Evolutionary conservation across 2,797 vertebrate species (phyloP), one percentile per base, ranked within the genome.

Genomic region (Circus cinereus): DNA sequence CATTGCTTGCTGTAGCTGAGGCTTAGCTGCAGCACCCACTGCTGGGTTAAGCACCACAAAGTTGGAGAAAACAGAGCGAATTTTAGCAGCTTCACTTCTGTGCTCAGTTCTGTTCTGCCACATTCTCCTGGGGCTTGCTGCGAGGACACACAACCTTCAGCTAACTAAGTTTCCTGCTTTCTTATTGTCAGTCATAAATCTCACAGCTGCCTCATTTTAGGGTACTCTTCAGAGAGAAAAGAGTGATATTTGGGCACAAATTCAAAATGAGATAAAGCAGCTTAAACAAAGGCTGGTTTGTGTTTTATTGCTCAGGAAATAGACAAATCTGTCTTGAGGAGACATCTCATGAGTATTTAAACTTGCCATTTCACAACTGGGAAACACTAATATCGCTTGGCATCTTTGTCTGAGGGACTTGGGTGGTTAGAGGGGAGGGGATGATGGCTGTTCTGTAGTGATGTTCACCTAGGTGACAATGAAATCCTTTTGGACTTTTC

Each of bases 261-360:
- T 60, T 88, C 63, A 86, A 85, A 94, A 65, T 8, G 14, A 88
- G 75, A 68, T 47, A 82, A 87, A 92, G 62, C 59, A 92, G 40
- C 47, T 96, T 84, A 86, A 91, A 82, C 45, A 82, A 85, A 92
- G 57, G 73, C 30, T 87, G 51, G 19, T 76, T 93, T 88, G 53
- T 81, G 50, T 70, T 95, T 74, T 70, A 67, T 26, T 82, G n/a
- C 36, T 87, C 26, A 62, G 68, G 47, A 86, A 93, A 85, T 24
- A 22, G 82, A 24, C 43, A 50, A 90, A 68, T 76, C 54, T 86
- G 23, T 62, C 72, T 85, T 75, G 69, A 80, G 73, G 50, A 91
- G 54, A 82, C 60, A 60, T 64, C 23, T 85, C 23, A 34, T 5
- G 59, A 94, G 36, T 18, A 51, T n/a, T 91, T 80, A 40, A 74